A percentile compares a stretch with the other conserved stretches of the same genome.
Evolutionary conservation across 2,888 invertebrate species (phyloP).

Genomic region (Linnaemya tessellans): DNA sequence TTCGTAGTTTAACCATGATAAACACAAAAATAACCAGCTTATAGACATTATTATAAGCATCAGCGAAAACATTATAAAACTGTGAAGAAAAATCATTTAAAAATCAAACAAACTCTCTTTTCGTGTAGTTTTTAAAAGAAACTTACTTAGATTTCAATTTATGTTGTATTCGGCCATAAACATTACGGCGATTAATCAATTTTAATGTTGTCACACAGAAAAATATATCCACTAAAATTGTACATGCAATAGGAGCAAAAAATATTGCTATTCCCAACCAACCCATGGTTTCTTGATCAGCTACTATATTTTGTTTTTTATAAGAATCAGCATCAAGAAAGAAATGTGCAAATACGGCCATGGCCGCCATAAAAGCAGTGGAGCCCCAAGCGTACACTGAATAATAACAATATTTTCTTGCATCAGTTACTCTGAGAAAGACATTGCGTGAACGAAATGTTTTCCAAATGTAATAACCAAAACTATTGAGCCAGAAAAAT

Average conservation of each 20-base stretch:
- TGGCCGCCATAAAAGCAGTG: conserved; percentile 88
- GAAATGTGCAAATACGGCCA: conserved; percentile 92
- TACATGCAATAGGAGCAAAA: conserved; percentile 92
- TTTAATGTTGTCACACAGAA: conserved; percentile 91
- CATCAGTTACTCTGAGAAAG: conserved; percentile 92
- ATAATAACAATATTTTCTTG: conserved; percentile 93
- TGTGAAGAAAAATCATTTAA: conserved; percentile 83
- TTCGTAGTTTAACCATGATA: conserved; percentile 90
- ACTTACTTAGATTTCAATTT: conserved; percentile 92
- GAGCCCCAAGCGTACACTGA: conserved; percentile 91
- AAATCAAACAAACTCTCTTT: not conserved
- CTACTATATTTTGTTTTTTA: conserved; percentile 85
- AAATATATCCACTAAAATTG: conserved; percentile 90
- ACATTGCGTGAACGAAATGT: conserved; percentile 94
- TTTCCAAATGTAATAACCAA: conserved; percentile 94
- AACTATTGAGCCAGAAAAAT: conserved; percentile 93
- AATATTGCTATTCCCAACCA: conserved; percentile 92
- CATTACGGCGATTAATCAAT: conserved; percentile 91
- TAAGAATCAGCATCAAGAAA: conserved; percentile 86
- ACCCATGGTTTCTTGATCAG: conserved; percentile 90
- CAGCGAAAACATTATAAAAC: conserved; percentile 91
- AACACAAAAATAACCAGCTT: conserved; percentile 89
- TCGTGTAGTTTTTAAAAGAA: conserved; percentile 1
- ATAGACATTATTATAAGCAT: conserved; percentile 89
- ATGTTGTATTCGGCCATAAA: conserved; percentile 93